Evolutionary conservation across 2,797 vertebrate species (phyloP), one percentile per base, ranked within the genome.

Genomic region (Tokudaia muenninki): DNA sequence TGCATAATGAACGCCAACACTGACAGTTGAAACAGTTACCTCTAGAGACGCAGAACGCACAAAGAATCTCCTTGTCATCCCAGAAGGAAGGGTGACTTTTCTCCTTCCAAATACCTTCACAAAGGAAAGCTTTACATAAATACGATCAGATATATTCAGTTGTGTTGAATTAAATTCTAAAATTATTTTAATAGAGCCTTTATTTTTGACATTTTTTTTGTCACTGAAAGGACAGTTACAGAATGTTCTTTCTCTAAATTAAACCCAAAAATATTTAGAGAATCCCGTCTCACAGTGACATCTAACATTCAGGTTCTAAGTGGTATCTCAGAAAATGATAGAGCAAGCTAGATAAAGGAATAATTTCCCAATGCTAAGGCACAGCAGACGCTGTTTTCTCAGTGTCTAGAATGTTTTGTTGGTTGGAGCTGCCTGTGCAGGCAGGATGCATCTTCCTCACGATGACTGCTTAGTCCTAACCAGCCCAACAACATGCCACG

Each of bases 181-280:
- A 52, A 12, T 61, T 90, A 70, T 61, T 86, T 37, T 24, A n/a
- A 57, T 2, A 61, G 80, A 26, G 17, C 10, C 52, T 94, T 90
- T 89, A 41, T 44, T 79, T 84, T 95, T 80, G 19, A 86, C 67
- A 90, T 87, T 83, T 75, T 87, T 83, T 75, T 77, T 34, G 19
- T 70, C 31, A 37, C 31, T 17, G 29, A 17, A 8, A 3, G 1
- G 2, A 70, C 50, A 90, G 44, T 77, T 29, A 61, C 59, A 90
- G 59, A 90, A 82, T 90, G 81, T 87, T 87, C 75, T 94, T 87
- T 90, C 41, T 77, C 24, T 47, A 87, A 90, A 86, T 59, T 61
- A 74, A 92, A 90, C 89, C 44, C 55, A 61, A 80, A 87, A n/a
- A 57, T 55, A 90, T 63, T 86, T 57, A 90, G 87, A 37, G 82